Base-by-base conservation (phyloP, 1,140 invertebrate species). In the Lethrus apterus region DNA sequence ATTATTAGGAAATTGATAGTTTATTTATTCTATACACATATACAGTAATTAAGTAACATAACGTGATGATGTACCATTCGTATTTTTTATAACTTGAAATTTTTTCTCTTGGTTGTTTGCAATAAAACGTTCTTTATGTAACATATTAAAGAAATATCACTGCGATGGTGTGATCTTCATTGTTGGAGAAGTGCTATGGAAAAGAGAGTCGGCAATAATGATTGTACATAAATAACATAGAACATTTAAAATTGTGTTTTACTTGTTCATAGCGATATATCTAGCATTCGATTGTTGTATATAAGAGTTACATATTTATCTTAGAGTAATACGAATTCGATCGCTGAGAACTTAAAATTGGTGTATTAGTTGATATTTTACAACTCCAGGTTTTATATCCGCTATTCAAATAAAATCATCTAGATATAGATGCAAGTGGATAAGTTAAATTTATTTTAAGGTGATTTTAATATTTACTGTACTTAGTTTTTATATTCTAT, bases 181-280 rank as follows among this genome's bases (percentile, higher is more conserved):
- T 7, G 19, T 14, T 18, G 17, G 17, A 18, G 32, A 13, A 32
- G 11, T 45, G 29, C 15, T 38, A 50, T 24, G 23, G 14, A 23
- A 47, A 29, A 42, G 26, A 54, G 46, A 55, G 56, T 46, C 49
- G 55, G 57, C 57, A 59, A 59, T 59, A 59, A 59, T 56, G 50
- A 51, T 34, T 59, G 54, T 59, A 59, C 19, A 57, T 55, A 54
- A 58, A 44, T 50, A 55, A 35, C 32, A 47, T 51, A 53, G 40
- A 46, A 52, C 41, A 43, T 50, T 44, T 35, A 48, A 52, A 44
- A 11, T 42, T 46, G 43, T 55, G 49, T 59, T 57, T 53, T 50
- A 51, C 50, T 46, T 59, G 50, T 56, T 54, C 44, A 55, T 57
- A 59, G 57, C 51, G 51, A 51, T 55, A 51, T 57, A 51, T 35